These are phyloP conservation scores for Creontiades dilutus DNA, from an alignment of 2,888 invertebrate genomes.

Conservation along the genomic window DNA sequence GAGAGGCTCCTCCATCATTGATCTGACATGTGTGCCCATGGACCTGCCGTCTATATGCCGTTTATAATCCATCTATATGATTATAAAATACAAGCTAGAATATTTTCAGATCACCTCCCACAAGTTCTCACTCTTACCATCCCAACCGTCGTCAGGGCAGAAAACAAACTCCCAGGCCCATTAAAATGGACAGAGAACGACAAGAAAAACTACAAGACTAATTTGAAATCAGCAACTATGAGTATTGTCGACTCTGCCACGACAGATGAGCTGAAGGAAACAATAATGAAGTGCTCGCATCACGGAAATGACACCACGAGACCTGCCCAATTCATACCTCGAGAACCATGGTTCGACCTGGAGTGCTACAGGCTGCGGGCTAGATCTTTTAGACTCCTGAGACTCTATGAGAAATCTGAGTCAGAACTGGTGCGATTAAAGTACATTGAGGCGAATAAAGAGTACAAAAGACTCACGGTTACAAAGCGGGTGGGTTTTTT, in stretches of 20 bases:
- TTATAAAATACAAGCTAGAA: not conserved
- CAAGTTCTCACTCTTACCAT: not conserved
- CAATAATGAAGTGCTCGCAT: not conserved
- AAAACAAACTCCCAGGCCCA: not conserved
- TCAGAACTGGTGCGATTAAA: not conserved
- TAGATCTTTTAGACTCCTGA: conserved; percentile 38
- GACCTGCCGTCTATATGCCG: not conserved
- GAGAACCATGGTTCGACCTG: conserved; percentile 55
- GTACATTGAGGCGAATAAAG: conserved; percentile 15
- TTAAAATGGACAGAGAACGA: not conserved
- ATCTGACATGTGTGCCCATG: not conserved
- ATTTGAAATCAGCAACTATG: not conserved
- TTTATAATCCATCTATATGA: not conserved
- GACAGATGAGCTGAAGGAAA: not conserved
- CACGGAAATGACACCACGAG: not conserved
- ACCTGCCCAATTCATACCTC: not conserved
- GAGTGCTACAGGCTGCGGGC: conserved; percentile 39
- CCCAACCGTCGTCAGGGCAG: not conserved
- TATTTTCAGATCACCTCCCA: not conserved
- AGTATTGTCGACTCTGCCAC: not conserved
- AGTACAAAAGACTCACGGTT: not conserved
- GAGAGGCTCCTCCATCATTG: not conserved
- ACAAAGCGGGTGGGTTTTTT: conserved; percentile 33
- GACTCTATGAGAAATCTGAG: conserved; percentile 31
- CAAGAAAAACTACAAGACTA: not conserved